These are phyloP conservation scores for Drosophila atroscutellata DNA, from an alignment of 2,888 invertebrate genomes.

Conservation along the genomic window DNA sequence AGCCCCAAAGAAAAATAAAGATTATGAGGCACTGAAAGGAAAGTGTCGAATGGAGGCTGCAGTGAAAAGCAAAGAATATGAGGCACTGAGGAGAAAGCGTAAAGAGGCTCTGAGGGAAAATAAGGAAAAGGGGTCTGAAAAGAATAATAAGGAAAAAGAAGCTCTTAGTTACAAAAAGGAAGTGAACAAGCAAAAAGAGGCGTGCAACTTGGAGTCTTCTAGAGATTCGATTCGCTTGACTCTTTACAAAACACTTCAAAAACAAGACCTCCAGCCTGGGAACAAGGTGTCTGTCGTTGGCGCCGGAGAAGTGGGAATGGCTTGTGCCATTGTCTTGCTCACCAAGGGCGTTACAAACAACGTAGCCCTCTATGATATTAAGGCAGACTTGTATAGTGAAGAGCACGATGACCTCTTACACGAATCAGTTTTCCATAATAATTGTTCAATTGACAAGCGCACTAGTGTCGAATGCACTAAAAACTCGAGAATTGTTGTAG, in stretches of 20 bases:
- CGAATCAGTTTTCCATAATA: conserved; percentile 91
- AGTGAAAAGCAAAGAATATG: neutral
- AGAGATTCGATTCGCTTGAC: neutral
- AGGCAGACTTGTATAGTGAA: conserved; percentile 89
- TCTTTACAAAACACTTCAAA: conserved; percentile 24
- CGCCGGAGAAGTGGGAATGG: conserved; percentile 94
- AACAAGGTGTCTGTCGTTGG: conserved; percentile 93
- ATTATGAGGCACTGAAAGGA: neutral
- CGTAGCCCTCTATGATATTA: conserved; percentile 91
- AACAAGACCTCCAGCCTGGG: conserved; percentile 69
- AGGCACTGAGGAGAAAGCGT: neutral
- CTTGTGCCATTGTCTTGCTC: conserved; percentile 91
- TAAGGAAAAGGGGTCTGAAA: neutral
- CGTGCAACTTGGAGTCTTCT: neutral
- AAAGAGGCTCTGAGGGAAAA: neutral
- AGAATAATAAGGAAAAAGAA: neutral
- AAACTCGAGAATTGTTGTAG: conserved; percentile 91
- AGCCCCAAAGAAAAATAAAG: neutral
- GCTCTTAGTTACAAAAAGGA: neutral
- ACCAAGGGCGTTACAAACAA: conserved; percentile 92
- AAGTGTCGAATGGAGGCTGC: neutral
- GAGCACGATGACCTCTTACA: conserved; percentile 85
- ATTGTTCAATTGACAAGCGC: conserved; percentile 89
- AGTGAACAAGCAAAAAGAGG: neutral
- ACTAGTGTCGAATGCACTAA: conserved; percentile 90